Evolutionary conservation across 2,797 vertebrate species (phyloP).

Genomic region (Urophycis tenuis): DNA sequence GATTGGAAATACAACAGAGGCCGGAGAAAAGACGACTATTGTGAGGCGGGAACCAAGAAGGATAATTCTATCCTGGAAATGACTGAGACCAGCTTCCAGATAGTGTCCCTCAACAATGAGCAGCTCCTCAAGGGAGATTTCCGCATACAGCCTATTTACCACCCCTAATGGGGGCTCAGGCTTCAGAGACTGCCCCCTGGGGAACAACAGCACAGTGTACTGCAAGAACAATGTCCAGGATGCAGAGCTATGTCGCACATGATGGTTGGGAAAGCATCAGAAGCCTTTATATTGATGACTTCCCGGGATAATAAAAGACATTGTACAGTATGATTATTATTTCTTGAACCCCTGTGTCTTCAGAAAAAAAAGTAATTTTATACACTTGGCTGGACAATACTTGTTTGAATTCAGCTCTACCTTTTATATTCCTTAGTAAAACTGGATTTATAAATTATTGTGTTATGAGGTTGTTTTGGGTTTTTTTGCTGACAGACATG

Average conservation of each 20-base stretch:
- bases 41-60: constrained; percentile 93
- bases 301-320: constrained; percentile 41
- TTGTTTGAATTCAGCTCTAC: constrained; percentile 78
- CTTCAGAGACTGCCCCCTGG: constrained; percentile 84
- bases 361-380: constrained; percentile 91
- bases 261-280: constrained; percentile 46
- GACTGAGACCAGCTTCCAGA: constrained; percentile 96
- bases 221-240: constrained; percentile 86
- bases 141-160: constrained; percentile 91
- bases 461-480: constrained; percentile 81
- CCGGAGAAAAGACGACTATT: constrained; percentile 90
- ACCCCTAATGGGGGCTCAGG: constrained; percentile 87
- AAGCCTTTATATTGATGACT: constrained; percentile 56
- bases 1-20: constrained; percentile 94
- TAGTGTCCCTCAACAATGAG: constrained; percentile 96
- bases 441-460: constrained; percentile 86
- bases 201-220: constrained; percentile 86
- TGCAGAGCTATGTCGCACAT: constrained; percentile 83
- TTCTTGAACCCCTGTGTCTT: constrained; percentile 61
- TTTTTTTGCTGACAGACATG: constrained; percentile 75
- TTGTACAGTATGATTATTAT: constrained; percentile 56
- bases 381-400: constrained; percentile 80
- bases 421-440: constrained; percentile 87
- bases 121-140: constrained; percentile 96
- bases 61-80: constrained; percentile 98